A percentile compares a stretch with the other conserved stretches of the same genome.
phyloP scores from a whole-genome alignment of 1,140 invertebrate species.

The Drosophila saltans region DNA sequence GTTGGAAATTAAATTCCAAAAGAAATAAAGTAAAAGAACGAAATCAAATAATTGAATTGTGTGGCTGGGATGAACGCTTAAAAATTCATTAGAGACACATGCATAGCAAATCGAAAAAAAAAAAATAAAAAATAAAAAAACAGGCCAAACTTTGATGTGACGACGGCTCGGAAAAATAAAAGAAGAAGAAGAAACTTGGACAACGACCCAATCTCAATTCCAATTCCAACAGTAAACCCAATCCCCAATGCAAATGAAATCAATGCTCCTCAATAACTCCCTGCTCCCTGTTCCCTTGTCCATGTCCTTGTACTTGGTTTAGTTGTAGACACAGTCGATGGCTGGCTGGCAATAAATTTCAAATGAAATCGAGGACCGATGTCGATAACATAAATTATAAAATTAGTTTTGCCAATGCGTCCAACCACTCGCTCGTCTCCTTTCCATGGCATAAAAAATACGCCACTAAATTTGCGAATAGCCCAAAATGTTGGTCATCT shows the following conservation, averaged over 20 bases:
- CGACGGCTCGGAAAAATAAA: constrained; percentile 23
- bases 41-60: constrained; percentile 66
- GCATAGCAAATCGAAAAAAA: constrained; percentile 14
- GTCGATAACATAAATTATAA: constrained; percentile 66
- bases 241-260: constrained; percentile 30
- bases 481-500: constrained; percentile 19
- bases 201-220: constrained; percentile 9
- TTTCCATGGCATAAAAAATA: constrained; percentile 47
- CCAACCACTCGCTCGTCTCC: constrained; percentile 22
- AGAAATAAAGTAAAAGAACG: constrained; percentile 33
- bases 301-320: not conserved
- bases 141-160: constrained; percentile 24
- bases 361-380: constrained; percentile 35
- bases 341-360: constrained; percentile 56
- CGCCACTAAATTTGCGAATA: constrained; percentile 30
- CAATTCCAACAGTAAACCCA: constrained; percentile 20
- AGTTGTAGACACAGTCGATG: not conserved
- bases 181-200: not conserved
- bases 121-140: not conserved
- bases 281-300: not conserved
- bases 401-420: constrained; percentile 57
- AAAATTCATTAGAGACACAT: constrained; percentile 59
- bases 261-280: constrained; percentile 6
- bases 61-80: constrained; percentile 50
- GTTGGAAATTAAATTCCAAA: constrained; percentile 62